Percentiles rank a stretch among this genome's conserved stretches.
These are phyloP conservation scores for Linurgus olivaceus DNA, from an alignment of 2,797 vertebrate species.

Conservation along the genomic window DNA sequence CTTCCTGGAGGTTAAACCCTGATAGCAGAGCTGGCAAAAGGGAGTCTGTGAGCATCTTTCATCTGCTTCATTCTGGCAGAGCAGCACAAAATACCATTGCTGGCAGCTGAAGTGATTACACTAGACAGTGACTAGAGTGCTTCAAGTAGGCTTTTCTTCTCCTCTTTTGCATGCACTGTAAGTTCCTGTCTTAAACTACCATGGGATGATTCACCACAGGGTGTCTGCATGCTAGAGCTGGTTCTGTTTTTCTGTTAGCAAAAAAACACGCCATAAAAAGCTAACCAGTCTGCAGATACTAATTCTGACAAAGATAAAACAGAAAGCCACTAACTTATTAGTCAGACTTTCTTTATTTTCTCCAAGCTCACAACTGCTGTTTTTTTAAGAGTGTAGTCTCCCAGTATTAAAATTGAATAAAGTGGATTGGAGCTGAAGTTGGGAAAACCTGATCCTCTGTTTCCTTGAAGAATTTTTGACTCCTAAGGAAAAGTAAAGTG, in stretches of 20 bases:
- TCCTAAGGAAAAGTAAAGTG: not conserved
- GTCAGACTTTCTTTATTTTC: not conserved
- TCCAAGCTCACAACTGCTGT: not conserved
- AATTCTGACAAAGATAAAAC: not conserved
- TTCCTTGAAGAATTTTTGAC: not conserved
- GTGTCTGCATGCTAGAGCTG: not conserved
- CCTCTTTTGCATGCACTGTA: not conserved
- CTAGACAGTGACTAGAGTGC: not conserved
- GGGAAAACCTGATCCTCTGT: not conserved
- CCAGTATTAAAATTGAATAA: not conserved
- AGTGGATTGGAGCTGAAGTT: not conserved
- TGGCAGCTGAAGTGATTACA: constrained; percentile 1
- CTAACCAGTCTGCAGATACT: not conserved
- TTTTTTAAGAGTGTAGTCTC: not conserved
- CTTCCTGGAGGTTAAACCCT: not conserved
- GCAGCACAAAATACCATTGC: not conserved
- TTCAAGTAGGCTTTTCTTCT: not conserved
- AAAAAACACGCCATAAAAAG: not conserved
- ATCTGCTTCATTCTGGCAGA: not conserved
- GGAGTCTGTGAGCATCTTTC: not conserved
- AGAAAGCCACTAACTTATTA: not conserved
- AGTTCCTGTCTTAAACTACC: not conserved
- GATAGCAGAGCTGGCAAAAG: not conserved
- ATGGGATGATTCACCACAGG: not conserved
- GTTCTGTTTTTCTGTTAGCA: not conserved